Conservation (phyloP, 2,113 vertebrate genomes). For the Rhodinocichla rosea region DNA sequence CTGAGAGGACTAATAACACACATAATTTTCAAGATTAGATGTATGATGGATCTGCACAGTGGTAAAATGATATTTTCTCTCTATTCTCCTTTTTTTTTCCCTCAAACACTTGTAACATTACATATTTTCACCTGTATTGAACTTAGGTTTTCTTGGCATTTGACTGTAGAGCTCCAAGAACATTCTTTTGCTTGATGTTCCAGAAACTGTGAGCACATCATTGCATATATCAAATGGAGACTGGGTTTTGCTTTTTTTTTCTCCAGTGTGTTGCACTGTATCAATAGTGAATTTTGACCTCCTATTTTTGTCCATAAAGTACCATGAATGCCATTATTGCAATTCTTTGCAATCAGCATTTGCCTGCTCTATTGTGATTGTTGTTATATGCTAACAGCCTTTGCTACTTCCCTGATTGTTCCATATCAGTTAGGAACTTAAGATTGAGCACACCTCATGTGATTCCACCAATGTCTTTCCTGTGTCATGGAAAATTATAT, state of each 20-base stretch:
- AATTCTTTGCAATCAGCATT: neutral
- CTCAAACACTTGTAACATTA: neutral
- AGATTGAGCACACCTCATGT: neutral
- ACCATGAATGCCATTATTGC: neutral
- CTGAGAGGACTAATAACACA: neutral
- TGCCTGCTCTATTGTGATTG: neutral
- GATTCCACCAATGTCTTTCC: neutral
- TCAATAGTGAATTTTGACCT: neutral
- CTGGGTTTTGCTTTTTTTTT: fast-evolving
- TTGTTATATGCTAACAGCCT: neutral
- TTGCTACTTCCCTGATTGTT: neutral
- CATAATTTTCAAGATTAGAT: neutral
- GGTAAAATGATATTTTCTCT: neutral
- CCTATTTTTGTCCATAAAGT: neutral
- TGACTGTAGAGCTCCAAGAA: neutral
- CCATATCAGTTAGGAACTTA: neutral
- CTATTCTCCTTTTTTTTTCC: neutral
- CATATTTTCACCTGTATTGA: neutral
- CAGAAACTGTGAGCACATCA: neutral
- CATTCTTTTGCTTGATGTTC: neutral
- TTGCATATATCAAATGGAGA: neutral
- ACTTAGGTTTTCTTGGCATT: neutral
- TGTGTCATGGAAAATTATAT: neutral
- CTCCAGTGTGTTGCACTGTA: neutral
- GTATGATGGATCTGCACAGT: neutral